These are phyloP conservation scores for Columba janthina DNA, from an alignment of 2,113 vertebrate genomes.

Conservation along the genomic window DNA sequence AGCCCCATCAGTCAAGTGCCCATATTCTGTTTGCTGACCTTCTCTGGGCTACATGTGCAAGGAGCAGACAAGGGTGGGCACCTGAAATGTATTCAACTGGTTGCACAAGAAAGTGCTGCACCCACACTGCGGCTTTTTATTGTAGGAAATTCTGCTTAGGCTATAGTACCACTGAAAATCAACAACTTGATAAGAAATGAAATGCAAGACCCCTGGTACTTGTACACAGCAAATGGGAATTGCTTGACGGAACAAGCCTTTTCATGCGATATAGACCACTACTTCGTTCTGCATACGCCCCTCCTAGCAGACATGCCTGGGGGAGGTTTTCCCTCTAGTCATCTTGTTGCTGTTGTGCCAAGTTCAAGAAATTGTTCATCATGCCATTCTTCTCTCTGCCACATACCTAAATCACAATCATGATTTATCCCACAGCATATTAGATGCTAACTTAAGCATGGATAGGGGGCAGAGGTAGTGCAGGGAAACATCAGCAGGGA, in stretches of 20 bases:
- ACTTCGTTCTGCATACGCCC: background rate
- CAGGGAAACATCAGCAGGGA: background rate
- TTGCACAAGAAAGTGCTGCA: background rate
- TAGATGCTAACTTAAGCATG: background rate
- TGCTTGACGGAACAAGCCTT: background rate
- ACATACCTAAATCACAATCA: background rate
- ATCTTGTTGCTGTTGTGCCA: constrained; percentile 2
- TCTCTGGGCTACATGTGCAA: background rate
- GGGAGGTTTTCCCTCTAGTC: background rate
- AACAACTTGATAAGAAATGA: background rate
- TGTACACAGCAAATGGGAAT: background rate
- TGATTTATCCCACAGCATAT: background rate
- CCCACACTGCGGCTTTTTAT: background rate
- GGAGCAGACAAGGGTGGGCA: background rate
- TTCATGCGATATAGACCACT: background rate
- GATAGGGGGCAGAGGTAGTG: background rate
- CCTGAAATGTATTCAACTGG: background rate
- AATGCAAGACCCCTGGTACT: background rate
- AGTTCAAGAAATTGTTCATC: background rate
- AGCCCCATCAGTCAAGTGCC: background rate
- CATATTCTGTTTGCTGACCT: background rate
- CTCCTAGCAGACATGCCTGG: background rate
- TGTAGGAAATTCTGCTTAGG: background rate
- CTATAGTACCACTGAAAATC: background rate
- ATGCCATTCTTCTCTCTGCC: background rate